phyloP scores from a whole-genome alignment of 2,797 vertebrate genomes.

The Ataeniobius toweri region DNA sequence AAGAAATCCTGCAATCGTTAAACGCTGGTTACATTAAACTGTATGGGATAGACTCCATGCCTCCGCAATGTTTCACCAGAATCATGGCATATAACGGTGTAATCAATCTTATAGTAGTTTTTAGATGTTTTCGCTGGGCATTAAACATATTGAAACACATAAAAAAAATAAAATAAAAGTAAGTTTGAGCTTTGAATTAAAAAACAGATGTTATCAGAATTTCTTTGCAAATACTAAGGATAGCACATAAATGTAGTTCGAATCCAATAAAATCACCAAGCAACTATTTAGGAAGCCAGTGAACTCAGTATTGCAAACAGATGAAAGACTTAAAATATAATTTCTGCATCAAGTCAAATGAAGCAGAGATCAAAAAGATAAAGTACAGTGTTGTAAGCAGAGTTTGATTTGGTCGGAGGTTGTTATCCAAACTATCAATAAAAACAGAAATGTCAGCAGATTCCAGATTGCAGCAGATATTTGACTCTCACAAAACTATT shows the following conservation, averaged over 20 bases:
- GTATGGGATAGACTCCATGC: too few relatives aligned
- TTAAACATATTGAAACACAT: not conserved
- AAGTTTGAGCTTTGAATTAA: not conserved
- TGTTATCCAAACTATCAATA: too few relatives aligned
- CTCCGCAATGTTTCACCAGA: not conserved
- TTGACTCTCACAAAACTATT: not conserved
- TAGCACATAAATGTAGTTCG: not conserved
- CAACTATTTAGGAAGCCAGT: not conserved
- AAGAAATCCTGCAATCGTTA: too few relatives aligned
- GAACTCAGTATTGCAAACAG: too few relatives aligned
- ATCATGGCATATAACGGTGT: not conserved
- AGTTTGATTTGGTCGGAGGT: not conserved
- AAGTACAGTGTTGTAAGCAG: not conserved
- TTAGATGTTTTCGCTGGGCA: not conserved
- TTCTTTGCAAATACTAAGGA: not conserved
- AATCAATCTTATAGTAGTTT: slow-evolving; percentile 6
- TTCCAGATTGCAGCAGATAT: not conserved
- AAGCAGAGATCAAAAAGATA: not conserved
- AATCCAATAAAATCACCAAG: not conserved
- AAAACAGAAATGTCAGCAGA: not conserved
- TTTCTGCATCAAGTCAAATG: not conserved
- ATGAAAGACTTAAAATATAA: not conserved
- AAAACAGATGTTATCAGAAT: not conserved
- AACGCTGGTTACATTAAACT: too few relatives aligned
- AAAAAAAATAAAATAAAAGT: too few relatives aligned